phyloP scores from a whole-genome alignment of 2,113 vertebrate species.

The Zingel zingel region DNA sequence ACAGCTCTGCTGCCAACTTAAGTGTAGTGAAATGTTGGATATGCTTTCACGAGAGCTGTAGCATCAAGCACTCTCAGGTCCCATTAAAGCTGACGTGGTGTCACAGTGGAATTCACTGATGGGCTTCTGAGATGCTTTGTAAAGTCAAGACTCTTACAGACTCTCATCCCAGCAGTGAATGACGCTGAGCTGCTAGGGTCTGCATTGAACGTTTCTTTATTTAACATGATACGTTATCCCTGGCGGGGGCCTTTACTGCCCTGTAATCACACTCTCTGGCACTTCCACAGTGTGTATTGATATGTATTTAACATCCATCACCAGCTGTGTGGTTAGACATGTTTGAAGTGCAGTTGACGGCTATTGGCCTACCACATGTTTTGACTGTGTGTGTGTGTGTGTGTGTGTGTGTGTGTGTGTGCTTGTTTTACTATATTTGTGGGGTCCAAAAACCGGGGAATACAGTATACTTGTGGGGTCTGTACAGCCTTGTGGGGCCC shows the following conservation, averaged over 20 bases:
- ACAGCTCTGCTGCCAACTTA: slow-evolving; percentile 1
- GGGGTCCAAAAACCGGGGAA: too few relatives aligned
- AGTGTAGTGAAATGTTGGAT: slow-evolving; percentile 42
- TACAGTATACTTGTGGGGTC: too few relatives aligned
- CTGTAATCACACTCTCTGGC: not conserved
- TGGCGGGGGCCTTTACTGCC: slow-evolving; percentile 9
- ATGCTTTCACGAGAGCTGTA: slow-evolving; percentile 22
- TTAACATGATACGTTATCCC: slow-evolving; percentile 23
- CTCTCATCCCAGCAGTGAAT: slow-evolving; percentile 4
- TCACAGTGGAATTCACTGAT: slow-evolving; percentile 21
- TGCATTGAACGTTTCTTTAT: slow-evolving; percentile 17
- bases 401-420: not conserved
- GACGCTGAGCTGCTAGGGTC: not conserved
- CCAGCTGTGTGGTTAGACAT: slow-evolving; percentile 7
- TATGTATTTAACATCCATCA: slow-evolving; percentile 29
- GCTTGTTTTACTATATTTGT: too few relatives aligned
- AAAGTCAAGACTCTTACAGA: slow-evolving; percentile 37
- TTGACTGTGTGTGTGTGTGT: not conserved
- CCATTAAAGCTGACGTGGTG: slow-evolving; percentile 50
- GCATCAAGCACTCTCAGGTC: slow-evolving; percentile 36
- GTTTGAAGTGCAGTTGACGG: slow-evolving; percentile 3
- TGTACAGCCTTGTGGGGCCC: too few relatives aligned
- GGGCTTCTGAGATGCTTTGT: slow-evolving; percentile 34
- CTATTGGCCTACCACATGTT: slow-evolving; percentile 20
- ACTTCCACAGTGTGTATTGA: slow-evolving; percentile 23